Evolutionary conservation across 2,888 invertebrate species (phyloP).

Genomic region (Thelaira solivaga): DNA sequence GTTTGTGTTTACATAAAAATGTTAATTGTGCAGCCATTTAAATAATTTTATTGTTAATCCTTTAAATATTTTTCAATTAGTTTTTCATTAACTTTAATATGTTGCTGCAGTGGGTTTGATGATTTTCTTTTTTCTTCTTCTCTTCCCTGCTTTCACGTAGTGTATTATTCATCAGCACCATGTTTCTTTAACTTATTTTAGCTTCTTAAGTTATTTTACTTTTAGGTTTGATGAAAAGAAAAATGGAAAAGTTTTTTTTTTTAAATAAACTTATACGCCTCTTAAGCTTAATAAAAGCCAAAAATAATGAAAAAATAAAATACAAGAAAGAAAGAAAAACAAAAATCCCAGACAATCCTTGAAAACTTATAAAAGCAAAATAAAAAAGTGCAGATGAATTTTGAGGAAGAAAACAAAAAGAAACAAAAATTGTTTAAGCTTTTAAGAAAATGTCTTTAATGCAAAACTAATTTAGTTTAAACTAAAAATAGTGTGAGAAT

Average conservation of each 20-base stretch:
- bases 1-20: too few species aligned
- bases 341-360: constrained; percentile 43
- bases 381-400: neutral
- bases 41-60: too few species aligned
- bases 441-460: constrained; percentile 4
- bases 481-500: neutral
- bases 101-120: too few species aligned
- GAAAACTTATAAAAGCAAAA: constrained; percentile 35
- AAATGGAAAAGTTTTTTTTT: constrained; percentile 48
- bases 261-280: constrained; percentile 58
- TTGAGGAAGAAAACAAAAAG: neutral
- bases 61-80: too few species aligned
- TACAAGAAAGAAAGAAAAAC: constrained; percentile 2
- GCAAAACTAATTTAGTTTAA: neutral
- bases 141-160: neutral
- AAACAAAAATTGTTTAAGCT: constrained; percentile 1
- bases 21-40: too few species aligned
- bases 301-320: constrained; percentile 40
- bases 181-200: constrained; percentile 32
- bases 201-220: neutral
- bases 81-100: too few species aligned
- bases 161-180: constrained; percentile 40
- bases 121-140: neutral
- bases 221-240: neutral
- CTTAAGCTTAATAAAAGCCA: constrained; percentile 55